These are phyloP conservation scores for Fukomys damarensis DNA, from an alignment of 2,113 vertebrate genomes.

Conservation along the genomic window DNA sequence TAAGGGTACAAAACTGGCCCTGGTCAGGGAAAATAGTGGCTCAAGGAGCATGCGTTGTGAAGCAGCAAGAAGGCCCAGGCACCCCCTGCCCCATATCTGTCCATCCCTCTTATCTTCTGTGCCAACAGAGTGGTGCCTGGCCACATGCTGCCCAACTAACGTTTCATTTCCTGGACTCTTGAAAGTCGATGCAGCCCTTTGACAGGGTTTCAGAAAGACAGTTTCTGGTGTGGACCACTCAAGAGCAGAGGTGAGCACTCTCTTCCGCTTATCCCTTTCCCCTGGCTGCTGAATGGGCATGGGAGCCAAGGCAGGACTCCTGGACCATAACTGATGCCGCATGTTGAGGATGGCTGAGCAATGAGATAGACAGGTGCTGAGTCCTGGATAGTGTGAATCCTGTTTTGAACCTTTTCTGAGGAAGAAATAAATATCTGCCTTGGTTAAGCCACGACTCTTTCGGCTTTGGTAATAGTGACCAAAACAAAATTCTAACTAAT, in stretches of 20 bases:
- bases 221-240: neutral
- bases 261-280: neutral
- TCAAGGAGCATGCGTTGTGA: neutral
- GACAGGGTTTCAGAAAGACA: neutral
- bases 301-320: neutral
- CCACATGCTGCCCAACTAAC: neutral
- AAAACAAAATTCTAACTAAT: neutral
- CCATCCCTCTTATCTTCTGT: neutral
- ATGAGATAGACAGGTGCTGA: neutral
- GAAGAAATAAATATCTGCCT: neutral
- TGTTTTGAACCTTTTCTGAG: neutral
- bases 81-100: too few relatives aligned
- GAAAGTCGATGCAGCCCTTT: neutral
- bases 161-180: neutral
- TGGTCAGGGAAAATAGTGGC: too few relatives aligned
- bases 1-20: neutral
- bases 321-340: neutral
- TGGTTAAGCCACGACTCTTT: neutral
- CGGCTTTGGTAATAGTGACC: neutral
- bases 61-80: neutral
- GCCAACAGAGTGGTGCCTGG: neutral
- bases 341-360: neutral
- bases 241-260: neutral
- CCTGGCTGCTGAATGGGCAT: too few relatives aligned
- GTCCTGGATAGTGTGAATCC: rapidly evolving